Conservation (phyloP, 2,113 vertebrate species). For the Apteryx mantelli region DNA sequence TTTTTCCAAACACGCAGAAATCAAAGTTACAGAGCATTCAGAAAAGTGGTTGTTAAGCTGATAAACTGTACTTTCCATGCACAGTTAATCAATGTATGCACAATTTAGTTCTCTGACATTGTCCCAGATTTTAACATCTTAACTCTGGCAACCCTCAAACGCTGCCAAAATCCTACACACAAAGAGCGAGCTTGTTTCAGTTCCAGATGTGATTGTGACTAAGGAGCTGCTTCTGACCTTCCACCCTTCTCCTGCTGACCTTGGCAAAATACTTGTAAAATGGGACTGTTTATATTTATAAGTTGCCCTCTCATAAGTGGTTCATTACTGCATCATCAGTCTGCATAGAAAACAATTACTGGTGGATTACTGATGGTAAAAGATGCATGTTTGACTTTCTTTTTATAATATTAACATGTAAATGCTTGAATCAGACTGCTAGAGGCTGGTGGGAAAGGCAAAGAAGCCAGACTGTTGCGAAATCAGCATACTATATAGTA, state of each 20-base stretch:
- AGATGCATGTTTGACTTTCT: slow-evolving; percentile 26
- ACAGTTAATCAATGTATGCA: neutral
- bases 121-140: slow-evolving; percentile 36
- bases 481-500: neutral
- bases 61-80: neutral
- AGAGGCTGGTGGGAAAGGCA: neutral
- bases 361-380: neutral
- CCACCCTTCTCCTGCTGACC: slow-evolving; percentile 24
- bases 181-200: slow-evolving; percentile 54
- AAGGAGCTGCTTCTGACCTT: slow-evolving; percentile 55
- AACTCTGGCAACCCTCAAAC: slow-evolving; percentile 37
- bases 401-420: neutral
- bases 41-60: neutral
- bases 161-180: slow-evolving; percentile 40
- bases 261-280: slow-evolving; percentile 63
- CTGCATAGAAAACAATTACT: neutral
- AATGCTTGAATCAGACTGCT: neutral
- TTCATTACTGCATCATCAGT: slow-evolving; percentile 1
- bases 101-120: neutral
- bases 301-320: slow-evolving; percentile 4
- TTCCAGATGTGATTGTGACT: slow-evolving; percentile 62
- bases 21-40: neutral
- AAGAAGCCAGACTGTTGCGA: neutral
- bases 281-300: slow-evolving; percentile 40
- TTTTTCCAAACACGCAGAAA: neutral